Percentiles rank a stretch among this genome's conserved stretches.
These are phyloP conservation scores for Athalia circularis DNA, from an alignment of 2,888 invertebrate species.

Conservation along the genomic window DNA sequence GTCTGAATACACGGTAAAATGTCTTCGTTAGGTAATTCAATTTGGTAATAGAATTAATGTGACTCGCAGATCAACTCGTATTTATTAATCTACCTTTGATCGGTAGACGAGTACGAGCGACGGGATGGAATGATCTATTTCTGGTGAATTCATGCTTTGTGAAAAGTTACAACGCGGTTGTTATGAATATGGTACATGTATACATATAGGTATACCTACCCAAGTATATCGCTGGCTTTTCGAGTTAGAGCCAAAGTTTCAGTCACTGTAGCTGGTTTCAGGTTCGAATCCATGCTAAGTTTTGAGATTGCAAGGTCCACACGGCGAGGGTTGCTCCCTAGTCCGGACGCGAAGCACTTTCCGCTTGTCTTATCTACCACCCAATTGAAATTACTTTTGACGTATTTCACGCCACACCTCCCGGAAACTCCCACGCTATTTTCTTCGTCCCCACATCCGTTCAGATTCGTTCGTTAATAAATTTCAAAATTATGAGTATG, in stretches of 20 bases:
- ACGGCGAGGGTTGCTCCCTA: neutral
- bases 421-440: neutral
- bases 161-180: too few species aligned
- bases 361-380: constrained; percentile 35
- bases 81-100: neutral
- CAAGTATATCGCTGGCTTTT: constrained; percentile 12
- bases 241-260: constrained; percentile 1
- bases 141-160: too few species aligned
- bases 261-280: neutral
- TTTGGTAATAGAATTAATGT: constrained; percentile 4
- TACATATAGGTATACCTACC: too few species aligned
- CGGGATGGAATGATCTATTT: too few species aligned
- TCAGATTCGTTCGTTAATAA: too few species aligned
- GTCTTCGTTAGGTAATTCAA: constrained; percentile 34
- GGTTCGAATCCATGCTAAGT: constrained; percentile 20
- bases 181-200: too few species aligned
- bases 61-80: neutral
- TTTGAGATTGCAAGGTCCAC: constrained; percentile 14
- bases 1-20: neutral
- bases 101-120: too few species aligned
- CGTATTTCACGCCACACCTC: constrained; percentile 2
- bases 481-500: too few species aligned
- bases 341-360: constrained; percentile 27
- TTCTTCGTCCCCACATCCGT: neutral
- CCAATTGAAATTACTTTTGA: constrained; percentile 37